Base-by-base conservation (phyloP, 2,888 invertebrate genomes). In the Drosophila helvetica region DNA sequence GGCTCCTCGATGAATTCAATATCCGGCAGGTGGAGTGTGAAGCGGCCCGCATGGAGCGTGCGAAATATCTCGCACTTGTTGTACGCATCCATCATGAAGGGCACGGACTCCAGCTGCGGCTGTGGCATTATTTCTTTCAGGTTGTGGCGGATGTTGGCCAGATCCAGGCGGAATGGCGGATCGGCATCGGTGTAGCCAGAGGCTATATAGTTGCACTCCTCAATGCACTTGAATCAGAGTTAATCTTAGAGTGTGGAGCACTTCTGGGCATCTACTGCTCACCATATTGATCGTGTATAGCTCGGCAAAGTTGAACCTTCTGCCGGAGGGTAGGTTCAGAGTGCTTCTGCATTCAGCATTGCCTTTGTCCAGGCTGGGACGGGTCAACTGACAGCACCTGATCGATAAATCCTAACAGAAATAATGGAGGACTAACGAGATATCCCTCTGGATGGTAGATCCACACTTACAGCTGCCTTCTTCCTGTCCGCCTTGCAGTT, bases 161-260 rank as follows among this genome's bases (percentile, higher is more conserved):
- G 48, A 60, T 88, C 86, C 59, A 87, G 33, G 0, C 53, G 60
- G 56, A 52, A 80, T 1, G 88, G 86, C 1, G 86, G 84, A 61
- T 82, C 82, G 8, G 67, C 61, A 2, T 79, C 80, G 2, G 66
- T 78, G 45, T 88, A 87, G 8, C 87, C 88, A 5, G 71, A 75
- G 55, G 62, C 56, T 2, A 88, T 62, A 45, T 48, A 88, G 53
- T 79, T 80, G 54, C 88, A 88, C 68, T 87, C 87, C 65, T 87
- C 86, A 48, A 86, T 52, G 68, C 87, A 87, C 87, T 87, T 17
- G 10, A 6, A 10, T 42, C 17, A 15, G 38, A 51, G 10, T 9
- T 7, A n/a, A 0, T 6, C 10, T 1, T 19, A 33, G 3, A n/a
- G 27, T 17, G 15, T 7, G 9, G 22, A 38, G 3, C 1, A 58